Conservation (phyloP, 1,140 invertebrate species). For the Acromyrmex echinatior region DNA sequence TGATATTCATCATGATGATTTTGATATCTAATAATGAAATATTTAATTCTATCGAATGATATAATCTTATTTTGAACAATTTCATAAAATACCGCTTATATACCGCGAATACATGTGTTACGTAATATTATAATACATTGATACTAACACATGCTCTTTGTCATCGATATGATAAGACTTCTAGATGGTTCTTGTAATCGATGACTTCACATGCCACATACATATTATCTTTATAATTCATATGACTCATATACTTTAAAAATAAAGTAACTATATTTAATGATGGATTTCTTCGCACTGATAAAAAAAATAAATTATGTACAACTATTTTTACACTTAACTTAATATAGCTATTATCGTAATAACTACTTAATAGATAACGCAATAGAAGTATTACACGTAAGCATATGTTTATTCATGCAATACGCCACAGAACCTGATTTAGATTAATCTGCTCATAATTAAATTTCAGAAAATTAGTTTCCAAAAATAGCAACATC, state of each 20-base stretch:
- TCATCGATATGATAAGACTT: constrained; percentile 33
- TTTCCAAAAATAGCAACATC: not conserved
- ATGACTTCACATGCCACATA: constrained; percentile 24
- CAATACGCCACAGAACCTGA: not conserved
- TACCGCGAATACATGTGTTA: constrained; percentile 14
- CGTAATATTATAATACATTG: not conserved
- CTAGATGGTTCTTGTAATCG: not conserved
- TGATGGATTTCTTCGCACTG: not conserved
- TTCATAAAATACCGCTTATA: not conserved
- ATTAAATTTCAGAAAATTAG: not conserved
- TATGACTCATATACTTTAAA: constrained; percentile 1
- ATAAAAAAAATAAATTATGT: not conserved
- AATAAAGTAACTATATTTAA: constrained; percentile 1
- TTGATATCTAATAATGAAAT: not conserved
- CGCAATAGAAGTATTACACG: not conserved
- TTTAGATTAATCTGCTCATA: not conserved
- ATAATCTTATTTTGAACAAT: constrained; percentile 1
- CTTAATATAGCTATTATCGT: not conserved
- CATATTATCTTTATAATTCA: constrained; percentile 10
- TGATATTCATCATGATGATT: not conserved
- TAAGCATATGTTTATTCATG: not conserved
- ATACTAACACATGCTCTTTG: not conserved
- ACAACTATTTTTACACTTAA: not conserved
- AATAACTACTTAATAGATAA: not conserved
- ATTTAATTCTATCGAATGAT: not conserved